Base-by-base conservation (phyloP, 2,888 invertebrate species). In the Quadroppia sp. region DNA sequence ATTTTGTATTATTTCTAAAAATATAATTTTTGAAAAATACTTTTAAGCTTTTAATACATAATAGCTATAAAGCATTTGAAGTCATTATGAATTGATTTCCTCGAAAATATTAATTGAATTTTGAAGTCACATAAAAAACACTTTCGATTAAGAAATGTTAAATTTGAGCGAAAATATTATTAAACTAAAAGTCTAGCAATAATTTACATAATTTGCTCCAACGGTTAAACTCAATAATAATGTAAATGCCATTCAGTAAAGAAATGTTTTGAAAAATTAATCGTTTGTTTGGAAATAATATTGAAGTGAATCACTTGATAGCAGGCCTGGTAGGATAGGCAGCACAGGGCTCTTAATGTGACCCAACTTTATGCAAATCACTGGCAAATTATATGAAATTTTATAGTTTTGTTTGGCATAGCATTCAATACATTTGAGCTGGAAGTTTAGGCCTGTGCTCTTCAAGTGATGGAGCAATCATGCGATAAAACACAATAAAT, bases 321-420 rank as follows among this genome's bases (percentile, higher is more conserved):
- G 61, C 61, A 61, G 32, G 17, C 50, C 20, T 53, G 53, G 23
- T 53, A 30, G 4, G 30, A 59, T 11, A 69, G 25, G 42, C 69
- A 17, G 45, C 20, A 17, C 40, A 36, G 20, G 36, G 64, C 23
- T 64, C 64, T 64, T 4, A 64, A 69, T 69, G 45, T 69, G 69
- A 45, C 45, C 69, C 69, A 69, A 69, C 69, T 69, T 25, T 45
- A 69, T 69, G 45, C 69, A 69, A 69, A 69, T 69, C 17, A 45
- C 28, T 23, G 15, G 25, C 25, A 69, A 69, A 25, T 45, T 25
- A 42, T 28, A 64, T 32, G 20, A 36, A 30, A 45, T 45, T 45
- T 45, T 45, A 45, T 45, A 53, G 20, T 53, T 20, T 6, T 53
- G 59, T 59, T 25, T 9, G 30, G 17, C 17, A 59, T 59, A 13